Conservation (phyloP, 2,888 invertebrate genomes). For the Drosophila kuntzei region DNA sequence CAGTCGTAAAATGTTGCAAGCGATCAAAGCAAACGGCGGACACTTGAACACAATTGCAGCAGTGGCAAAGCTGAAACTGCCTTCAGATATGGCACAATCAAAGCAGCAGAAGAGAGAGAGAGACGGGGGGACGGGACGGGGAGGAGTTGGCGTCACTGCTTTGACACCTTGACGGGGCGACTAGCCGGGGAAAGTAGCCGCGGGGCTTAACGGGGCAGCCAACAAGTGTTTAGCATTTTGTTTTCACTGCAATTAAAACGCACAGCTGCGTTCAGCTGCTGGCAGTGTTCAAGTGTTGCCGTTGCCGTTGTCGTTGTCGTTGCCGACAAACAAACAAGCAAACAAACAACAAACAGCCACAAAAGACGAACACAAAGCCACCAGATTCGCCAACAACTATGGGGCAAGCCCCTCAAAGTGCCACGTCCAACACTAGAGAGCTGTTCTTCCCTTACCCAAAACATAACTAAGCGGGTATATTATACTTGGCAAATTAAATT, state of each 20-base stretch:
- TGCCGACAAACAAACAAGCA: slow-evolving; percentile 47
- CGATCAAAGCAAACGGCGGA: slow-evolving; percentile 53
- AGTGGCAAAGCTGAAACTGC: slow-evolving; percentile 43
- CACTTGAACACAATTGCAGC: slow-evolving; percentile 48
- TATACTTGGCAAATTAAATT: background rate
- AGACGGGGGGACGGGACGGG: background rate
- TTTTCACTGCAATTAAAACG: slow-evolving; percentile 76
- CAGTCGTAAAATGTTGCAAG: slow-evolving; percentile 57
- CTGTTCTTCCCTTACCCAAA: slow-evolving; percentile 24
- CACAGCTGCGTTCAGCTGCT: slow-evolving; percentile 40
- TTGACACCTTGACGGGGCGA: slow-evolving; percentile 56
- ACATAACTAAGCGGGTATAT: slow-evolving; percentile 13
- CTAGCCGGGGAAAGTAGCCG: slow-evolving; percentile 57
- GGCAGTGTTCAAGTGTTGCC: slow-evolving; percentile 55
- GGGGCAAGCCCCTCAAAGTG: slow-evolving; percentile 36
- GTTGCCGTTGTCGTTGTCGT: slow-evolving; percentile 23
- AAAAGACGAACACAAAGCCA: slow-evolving; percentile 66
- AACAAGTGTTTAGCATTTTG: slow-evolving; percentile 79
- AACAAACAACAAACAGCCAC: slow-evolving; percentile 66
- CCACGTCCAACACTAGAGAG: slow-evolving; percentile 53
- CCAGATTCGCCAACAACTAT: slow-evolving; percentile 37
- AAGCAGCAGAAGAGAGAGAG: slow-evolving; percentile 20
- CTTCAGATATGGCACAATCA: slow-evolving; percentile 67
- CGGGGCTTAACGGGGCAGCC: slow-evolving; percentile 54
- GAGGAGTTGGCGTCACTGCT: slow-evolving; percentile 27